phyloP scores from a whole-genome alignment of 2,113 vertebrate genomes.

The Hippotragus niger region DNA sequence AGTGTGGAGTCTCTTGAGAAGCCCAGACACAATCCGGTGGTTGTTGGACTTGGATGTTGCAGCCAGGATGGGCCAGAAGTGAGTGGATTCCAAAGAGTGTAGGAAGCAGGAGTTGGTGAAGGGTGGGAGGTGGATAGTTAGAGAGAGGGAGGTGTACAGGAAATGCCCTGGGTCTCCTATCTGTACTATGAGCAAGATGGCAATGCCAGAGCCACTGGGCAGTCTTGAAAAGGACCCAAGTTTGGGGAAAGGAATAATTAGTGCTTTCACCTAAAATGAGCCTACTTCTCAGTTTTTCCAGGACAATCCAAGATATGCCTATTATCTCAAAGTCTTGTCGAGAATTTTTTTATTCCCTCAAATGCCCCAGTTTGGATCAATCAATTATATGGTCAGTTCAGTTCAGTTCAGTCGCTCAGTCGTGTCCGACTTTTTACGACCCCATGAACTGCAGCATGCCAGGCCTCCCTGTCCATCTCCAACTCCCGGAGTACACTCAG shows the following conservation, averaged over 20 bases:
- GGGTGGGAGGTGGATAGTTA: not conserved
- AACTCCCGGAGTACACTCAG: too few relatives aligned
- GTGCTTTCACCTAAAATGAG: not conserved
- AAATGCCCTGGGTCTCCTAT: accelerated
- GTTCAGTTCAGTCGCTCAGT: too few relatives aligned
- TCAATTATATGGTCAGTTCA: not conserved
- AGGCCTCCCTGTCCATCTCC: too few relatives aligned
- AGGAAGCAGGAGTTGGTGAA: not conserved
- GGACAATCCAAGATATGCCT: not conserved
- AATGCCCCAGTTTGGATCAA: not conserved
- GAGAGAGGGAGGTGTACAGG: not conserved
- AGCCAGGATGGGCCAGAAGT: not conserved
- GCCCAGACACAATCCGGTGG: not conserved
- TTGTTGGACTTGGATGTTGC: not conserved
- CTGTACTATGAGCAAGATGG: not conserved
- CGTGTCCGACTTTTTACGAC: accelerated
- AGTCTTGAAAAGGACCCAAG: not conserved
- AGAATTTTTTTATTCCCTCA: not conserved
- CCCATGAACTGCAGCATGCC: too few relatives aligned
- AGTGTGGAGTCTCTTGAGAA: not conserved
- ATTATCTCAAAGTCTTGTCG: not conserved
- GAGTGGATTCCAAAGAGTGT: not conserved
- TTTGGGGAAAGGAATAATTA: not conserved
- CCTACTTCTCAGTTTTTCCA: not conserved
- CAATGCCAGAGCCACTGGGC: not conserved